Conservation (phyloP, 2,113 vertebrate genomes). For the Andinoacara biseriatus region DNA sequence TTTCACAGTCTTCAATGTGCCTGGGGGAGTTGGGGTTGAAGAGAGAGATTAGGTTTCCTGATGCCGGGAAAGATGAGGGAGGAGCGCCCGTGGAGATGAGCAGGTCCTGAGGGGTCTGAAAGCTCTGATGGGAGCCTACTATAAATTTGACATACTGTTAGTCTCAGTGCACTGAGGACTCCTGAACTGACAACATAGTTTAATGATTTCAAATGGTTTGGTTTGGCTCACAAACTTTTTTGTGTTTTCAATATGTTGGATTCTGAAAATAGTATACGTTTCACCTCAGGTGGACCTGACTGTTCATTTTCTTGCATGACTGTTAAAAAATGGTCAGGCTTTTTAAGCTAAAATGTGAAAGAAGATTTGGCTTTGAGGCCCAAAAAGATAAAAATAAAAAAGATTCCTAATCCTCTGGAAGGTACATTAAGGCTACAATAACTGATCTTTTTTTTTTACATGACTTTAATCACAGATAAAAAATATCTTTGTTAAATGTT, state of each 20-base stretch:
- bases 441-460: not conserved
- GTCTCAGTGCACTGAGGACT: not conserved
- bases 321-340: not conserved
- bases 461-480: not conserved
- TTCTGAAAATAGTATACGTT: not conserved
- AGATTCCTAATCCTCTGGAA: not conserved
- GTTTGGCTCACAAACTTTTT: not conserved
- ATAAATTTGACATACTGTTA: conserved; percentile 23
- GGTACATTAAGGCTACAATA: not conserved
- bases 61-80: conserved; percentile 71
- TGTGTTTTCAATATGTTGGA: not conserved
- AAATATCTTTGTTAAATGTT: not conserved
- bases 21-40: conserved; percentile 65
- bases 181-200: not conserved
- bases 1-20: conserved; percentile 63
- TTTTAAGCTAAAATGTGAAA: not conserved
- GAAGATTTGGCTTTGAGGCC: not conserved
- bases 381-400: not conserved
- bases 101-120: conserved; percentile 44
- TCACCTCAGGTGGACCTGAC: not conserved
- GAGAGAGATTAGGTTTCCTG: conserved; percentile 73
- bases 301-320: not conserved
- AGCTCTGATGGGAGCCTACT: conserved; percentile 6
- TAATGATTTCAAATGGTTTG: not conserved
- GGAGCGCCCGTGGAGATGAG: conserved; percentile 39